Conservation (phyloP, 1,140 invertebrate genomes). For the Zaprionus inermis region DNA sequence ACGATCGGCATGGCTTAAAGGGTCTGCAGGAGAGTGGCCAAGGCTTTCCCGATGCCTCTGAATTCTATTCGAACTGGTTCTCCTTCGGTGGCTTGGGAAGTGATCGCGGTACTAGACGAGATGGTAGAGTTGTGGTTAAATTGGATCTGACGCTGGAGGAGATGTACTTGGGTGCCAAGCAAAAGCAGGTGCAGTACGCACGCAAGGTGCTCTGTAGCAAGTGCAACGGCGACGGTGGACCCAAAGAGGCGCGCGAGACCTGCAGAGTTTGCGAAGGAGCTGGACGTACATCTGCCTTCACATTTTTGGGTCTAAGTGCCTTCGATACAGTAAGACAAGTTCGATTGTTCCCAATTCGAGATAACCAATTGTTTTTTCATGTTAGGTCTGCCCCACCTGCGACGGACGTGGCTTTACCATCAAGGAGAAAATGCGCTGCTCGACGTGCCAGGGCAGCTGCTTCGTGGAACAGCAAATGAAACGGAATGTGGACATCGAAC, state of each 20-base stretch:
- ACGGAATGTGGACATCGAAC: constrained; percentile 95
- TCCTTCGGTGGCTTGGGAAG: constrained; percentile 81
- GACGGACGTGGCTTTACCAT: constrained; percentile 90
- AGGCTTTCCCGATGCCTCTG: constrained; percentile 85
- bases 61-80: constrained; percentile 87
- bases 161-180: constrained; percentile 93
- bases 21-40: constrained; percentile 91
- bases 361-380: background rate
- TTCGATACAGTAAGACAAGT: constrained; percentile 64
- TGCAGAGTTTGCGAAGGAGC: constrained; percentile 64
- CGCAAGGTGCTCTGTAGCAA: constrained; percentile 92
- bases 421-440: constrained; percentile 92
- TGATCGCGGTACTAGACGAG: constrained; percentile 33
- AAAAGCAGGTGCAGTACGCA: constrained; percentile 92
- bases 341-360: background rate
- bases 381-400: constrained; percentile 87
- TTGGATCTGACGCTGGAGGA: constrained; percentile 94
- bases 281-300: constrained; percentile 61
- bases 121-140: constrained; percentile 68
- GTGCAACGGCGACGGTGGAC: constrained; percentile 94
- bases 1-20: constrained; percentile 92
- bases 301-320: constrained; percentile 67
- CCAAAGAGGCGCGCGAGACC: constrained; percentile 85
- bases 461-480: constrained; percentile 91
- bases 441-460: constrained; percentile 92